These are phyloP conservation scores for Pelmatolapia mariae DNA, from an alignment of 2,113 vertebrate genomes.

Conservation along the genomic window DNA sequence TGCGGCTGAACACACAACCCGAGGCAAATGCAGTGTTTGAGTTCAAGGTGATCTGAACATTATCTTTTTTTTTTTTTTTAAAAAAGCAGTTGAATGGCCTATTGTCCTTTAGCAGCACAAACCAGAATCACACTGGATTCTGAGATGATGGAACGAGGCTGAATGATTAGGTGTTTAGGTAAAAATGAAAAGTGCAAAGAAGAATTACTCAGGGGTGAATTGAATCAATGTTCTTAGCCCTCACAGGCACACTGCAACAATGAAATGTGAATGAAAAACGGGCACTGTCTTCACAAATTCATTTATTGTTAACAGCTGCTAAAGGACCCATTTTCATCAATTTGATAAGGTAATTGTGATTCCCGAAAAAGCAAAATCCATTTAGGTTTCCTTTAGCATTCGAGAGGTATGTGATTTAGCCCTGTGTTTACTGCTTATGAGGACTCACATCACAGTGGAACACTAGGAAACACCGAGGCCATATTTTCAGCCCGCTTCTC, in stretches of 20 bases:
- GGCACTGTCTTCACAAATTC: background rate
- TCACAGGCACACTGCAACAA: background rate
- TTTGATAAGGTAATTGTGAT: background rate
- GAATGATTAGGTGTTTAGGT: background rate
- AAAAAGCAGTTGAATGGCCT: background rate
- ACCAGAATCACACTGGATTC: conserved; percentile 13
- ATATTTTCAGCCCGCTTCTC: background rate
- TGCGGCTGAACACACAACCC: background rate
- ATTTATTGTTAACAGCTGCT: background rate
- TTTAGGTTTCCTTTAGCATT: background rate
- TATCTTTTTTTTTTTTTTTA: background rate
- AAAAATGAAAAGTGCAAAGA: background rate
- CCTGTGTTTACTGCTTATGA: background rate
- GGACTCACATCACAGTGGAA: background rate
- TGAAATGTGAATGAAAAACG: background rate
- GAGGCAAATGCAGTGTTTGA: background rate
- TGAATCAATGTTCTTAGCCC: background rate
- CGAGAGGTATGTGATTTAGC: background rate
- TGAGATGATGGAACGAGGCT: background rate
- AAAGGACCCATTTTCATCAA: background rate
- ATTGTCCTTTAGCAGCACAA: background rate
- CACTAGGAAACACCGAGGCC: background rate
- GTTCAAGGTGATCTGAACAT: background rate
- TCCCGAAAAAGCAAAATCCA: background rate
- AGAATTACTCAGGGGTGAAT: background rate